A percentile compares a stretch with the other conserved stretches of the same genome.
Evolutionary conservation across 2,888 invertebrate genomes (phyloP).

Genomic region (Tanaodytes sp.): DNA sequence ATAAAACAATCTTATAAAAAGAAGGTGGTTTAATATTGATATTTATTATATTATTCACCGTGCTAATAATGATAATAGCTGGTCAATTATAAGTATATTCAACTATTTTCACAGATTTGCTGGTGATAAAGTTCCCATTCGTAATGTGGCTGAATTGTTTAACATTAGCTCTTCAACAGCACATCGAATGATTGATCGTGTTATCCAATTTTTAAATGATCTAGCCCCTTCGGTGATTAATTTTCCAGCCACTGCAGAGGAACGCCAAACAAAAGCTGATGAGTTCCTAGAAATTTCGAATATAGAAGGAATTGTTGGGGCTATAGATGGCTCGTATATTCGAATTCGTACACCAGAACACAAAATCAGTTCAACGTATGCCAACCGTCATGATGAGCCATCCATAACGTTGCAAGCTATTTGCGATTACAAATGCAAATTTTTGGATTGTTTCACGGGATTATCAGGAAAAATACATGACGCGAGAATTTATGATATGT

Average conservation of each 20-base stretch:
- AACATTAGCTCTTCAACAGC: conserved; percentile 6
- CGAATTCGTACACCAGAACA: background rate
- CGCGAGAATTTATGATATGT: conserved; percentile 3
- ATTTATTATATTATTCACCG: no score
- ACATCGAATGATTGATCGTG: background rate
- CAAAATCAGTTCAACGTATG: conserved; percentile 8
- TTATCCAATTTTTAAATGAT: conserved; percentile 8
- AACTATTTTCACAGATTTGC: no score
- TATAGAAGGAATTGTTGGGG: conserved; percentile 9
- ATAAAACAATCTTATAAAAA: no score
- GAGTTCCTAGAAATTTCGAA: conserved; percentile 13
- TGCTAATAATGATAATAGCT: no score
- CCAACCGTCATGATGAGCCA: conserved; percentile 4
- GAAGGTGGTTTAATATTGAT: no score
- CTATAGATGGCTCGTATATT: conserved; percentile 14
- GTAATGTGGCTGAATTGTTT: conserved; percentile 9
- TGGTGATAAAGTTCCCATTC: conserved; percentile 3
- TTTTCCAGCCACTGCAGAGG: conserved; percentile 8
- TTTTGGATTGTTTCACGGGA: conserved; percentile 16
- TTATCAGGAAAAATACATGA: conserved; percentile 12
- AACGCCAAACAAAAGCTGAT: conserved; percentile 3
- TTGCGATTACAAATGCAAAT: conserved; percentile 1
- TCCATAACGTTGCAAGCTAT: conserved; percentile 5
- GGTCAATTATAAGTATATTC: no score
- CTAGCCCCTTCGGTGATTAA: background rate